Conservation (phyloP, 2,888 invertebrate genomes). For the Dastarcus helophoroides region DNA sequence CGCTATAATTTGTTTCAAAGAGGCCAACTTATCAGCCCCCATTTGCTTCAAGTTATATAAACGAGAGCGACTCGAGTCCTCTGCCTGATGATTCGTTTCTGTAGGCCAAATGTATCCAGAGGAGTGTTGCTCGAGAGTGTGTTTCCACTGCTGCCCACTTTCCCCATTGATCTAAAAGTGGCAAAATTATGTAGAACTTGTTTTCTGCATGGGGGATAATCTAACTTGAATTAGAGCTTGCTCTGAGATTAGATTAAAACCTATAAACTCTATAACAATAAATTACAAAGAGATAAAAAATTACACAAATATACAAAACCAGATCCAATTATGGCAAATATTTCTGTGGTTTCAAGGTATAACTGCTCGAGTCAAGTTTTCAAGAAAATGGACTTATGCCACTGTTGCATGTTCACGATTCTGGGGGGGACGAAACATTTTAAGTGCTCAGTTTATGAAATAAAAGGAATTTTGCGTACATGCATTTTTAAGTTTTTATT, state of each 20-base stretch:
- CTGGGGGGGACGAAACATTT: too few species aligned
- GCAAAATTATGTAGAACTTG: constrained; percentile 1
- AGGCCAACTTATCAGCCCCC: constrained; percentile 56
- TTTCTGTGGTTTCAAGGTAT: too few species aligned
- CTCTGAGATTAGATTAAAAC: too few species aligned
- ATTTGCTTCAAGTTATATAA: constrained; percentile 54
- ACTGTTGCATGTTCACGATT: too few species aligned
- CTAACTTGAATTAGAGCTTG: not conserved
- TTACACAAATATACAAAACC: not conserved
- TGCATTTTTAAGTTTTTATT: too few species aligned
- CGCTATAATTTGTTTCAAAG: constrained; percentile 50
- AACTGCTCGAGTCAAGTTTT: too few species aligned
- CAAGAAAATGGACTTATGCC: too few species aligned
- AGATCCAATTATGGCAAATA: too few species aligned
- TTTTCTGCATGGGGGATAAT: not conserved
- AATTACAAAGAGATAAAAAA: too few species aligned
- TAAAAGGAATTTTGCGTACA: too few species aligned
- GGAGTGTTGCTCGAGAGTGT: constrained; percentile 67
- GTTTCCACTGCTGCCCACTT: constrained; percentile 68
- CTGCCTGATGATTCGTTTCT: constrained; percentile 28
- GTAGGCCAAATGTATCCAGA: constrained; percentile 60
- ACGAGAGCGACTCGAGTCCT: constrained; percentile 41
- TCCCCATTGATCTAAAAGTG: constrained; percentile 30
- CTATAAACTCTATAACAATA: too few species aligned
- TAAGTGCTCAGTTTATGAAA: too few species aligned